Evolutionary conservation across 2,888 invertebrate genomes (phyloP), one percentile per base, ranked within the genome.

Genomic region (Notodonta ziczac): DNA sequence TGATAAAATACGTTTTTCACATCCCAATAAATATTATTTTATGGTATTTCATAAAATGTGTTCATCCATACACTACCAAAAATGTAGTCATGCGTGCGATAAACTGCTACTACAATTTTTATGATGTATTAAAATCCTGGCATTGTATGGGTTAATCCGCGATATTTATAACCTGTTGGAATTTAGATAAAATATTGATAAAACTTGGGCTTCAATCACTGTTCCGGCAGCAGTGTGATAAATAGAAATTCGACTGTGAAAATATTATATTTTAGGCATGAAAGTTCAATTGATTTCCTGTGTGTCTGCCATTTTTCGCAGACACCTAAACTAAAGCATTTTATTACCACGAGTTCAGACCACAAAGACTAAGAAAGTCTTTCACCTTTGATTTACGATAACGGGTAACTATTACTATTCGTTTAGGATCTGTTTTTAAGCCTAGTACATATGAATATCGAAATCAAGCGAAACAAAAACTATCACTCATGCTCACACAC

Each of bases 261-360:
- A 35, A 35, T 35, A 10, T 42, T 42, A 4, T 42, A 42, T 42
- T 9, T 6, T n/a, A 44, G 12, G 12, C 44, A 44, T 12, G 6
- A 46, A 46, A 46, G 46, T 13, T n/a, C n/a, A 46, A 46, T 46
- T 46, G 46, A 46, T 46, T 46, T 46, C 46, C 46, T n/a, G n/a
- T n/a, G 46, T 46, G 46, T 46, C n/a, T 5, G n/a, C 10, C 6
- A n/a, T 46, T 6, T 13, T 46, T n/a, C 10, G 46, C 0, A 0
- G 5, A n/a, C 46, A 46, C n/a, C 5, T 2, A 4, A 9, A 42
- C 42, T 40, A 39, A 7, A 39, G 39, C 39, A 39, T 40, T 40
- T 40, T 40, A 40, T 40, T 40, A 40, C 6, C 6, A 40, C 40
- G 40, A 39, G 39, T 9, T 40, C 9, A 40, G 4, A 40, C 9